Evolutionary conservation across 2,888 invertebrate species (phyloP).

Genomic region (Synanthedon vespiformis): DNA sequence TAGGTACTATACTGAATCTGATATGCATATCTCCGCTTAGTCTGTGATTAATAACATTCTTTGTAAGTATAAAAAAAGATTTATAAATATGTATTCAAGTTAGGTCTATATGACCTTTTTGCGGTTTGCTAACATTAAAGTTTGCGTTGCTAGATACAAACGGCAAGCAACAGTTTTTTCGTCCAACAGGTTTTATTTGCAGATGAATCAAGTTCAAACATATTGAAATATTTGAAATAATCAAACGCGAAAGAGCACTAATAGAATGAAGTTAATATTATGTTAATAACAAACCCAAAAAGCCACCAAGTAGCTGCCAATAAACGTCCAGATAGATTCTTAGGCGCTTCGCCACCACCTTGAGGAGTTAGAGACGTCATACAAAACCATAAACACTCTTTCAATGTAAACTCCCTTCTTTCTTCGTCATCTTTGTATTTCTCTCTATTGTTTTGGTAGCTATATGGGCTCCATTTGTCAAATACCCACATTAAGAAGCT

Average conservation of each 20-base stretch:
- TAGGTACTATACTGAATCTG: too few relatives aligned
- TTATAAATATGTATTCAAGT: too few relatives aligned
- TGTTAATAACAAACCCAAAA: constrained; percentile 75
- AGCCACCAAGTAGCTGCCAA: constrained; percentile 99
- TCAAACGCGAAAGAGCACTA: too few relatives aligned
- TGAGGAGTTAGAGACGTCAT: constrained; percentile 97
- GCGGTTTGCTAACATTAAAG: too few relatives aligned
- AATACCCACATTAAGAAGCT: constrained; percentile 96
- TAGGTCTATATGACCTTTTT: not conserved
- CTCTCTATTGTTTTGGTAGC: constrained; percentile 93
- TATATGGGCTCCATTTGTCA: constrained; percentile 97
- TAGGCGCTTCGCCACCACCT: constrained; percentile 96
- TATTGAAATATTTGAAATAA: not conserved
- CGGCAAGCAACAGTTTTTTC: not conserved
- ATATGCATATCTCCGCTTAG: too few relatives aligned
- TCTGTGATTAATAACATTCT: too few relatives aligned
- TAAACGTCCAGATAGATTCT: constrained; percentile 93
- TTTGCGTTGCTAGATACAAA: not conserved
- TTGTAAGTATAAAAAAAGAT: too few relatives aligned
- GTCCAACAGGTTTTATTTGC: not conserved
- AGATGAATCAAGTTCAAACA: not conserved
- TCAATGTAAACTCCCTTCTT: constrained; percentile 92
- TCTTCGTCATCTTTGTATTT: constrained; percentile 94
- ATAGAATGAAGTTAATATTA: too few relatives aligned
- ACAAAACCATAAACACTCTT: constrained; percentile 98